Conservation (phyloP, 2,797 vertebrate genomes). For the Poeciliopsis turneri region DNA sequence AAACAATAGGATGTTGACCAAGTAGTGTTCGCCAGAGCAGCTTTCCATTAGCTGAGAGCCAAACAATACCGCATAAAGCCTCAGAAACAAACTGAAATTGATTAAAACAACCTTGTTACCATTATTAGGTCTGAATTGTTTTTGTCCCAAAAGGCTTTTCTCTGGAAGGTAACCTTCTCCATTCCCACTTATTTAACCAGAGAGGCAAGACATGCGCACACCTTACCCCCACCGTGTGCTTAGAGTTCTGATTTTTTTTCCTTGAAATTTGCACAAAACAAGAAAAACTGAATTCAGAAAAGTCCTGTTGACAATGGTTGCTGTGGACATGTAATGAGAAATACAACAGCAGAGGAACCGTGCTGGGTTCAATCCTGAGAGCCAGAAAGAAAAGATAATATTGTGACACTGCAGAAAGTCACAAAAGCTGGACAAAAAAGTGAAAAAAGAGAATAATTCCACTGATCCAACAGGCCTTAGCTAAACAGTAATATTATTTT, state of each 20-base stretch:
- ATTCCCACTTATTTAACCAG: constrained; percentile 16
- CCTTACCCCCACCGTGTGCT: not conserved
- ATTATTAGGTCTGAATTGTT: constrained; percentile 12
- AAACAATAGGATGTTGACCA: not conserved
- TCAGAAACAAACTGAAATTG: constrained; percentile 22
- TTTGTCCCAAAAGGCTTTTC: constrained; percentile 14
- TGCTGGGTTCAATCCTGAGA: constrained; percentile 2
- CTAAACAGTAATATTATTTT: not conserved
- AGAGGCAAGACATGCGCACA: constrained; percentile 1
- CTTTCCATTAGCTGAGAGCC: constrained; percentile 26
- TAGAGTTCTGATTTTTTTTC: not conserved
- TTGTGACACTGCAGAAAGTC: not conserved
- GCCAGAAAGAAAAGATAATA: not conserved
- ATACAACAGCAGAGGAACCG: not conserved
- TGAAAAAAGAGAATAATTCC: not conserved
- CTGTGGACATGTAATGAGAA: not conserved
- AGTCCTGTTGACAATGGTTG: not conserved
- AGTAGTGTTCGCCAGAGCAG: not conserved
- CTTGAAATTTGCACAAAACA: not conserved
- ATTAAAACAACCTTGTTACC: constrained; percentile 35
- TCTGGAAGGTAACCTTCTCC: constrained; percentile 35
- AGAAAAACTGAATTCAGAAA: not conserved
- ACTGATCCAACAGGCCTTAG: not conserved
- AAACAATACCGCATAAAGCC: constrained; percentile 7
- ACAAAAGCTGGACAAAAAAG: not conserved